A percentile compares a stretch with the other conserved stretches of the same genome.
Evolutionary conservation across 1,140 invertebrate genomes (phyloP).

Genomic region (Kradibia gibbosae): DNA sequence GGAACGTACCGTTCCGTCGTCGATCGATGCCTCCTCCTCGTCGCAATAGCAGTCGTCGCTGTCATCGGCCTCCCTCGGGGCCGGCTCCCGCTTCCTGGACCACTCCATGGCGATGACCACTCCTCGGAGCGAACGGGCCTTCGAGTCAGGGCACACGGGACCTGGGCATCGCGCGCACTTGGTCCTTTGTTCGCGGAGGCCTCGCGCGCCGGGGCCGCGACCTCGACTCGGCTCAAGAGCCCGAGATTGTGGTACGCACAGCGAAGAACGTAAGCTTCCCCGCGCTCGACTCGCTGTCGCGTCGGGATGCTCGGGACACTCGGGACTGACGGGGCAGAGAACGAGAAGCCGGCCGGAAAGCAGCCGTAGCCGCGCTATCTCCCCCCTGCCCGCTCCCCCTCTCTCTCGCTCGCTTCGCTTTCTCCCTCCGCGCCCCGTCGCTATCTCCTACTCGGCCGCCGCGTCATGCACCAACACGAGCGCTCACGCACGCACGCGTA

Average conservation of each 20-base stretch:
- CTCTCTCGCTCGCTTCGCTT: conserved; percentile 6
- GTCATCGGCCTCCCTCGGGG: conserved; percentile 61
- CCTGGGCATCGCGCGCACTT: too few relatives aligned
- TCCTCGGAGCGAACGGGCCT: too few relatives aligned
- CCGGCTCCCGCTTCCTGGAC: conserved; percentile 60
- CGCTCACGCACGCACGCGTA: not conserved
- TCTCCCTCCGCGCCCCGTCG: not conserved
- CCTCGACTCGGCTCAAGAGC: too few relatives aligned
- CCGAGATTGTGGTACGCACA: not conserved
- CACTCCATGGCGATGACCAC: conserved; percentile 64
- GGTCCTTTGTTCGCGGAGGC: too few relatives aligned
- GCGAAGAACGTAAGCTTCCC: not conserved
- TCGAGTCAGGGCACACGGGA: too few relatives aligned
- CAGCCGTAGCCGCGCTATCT: conserved; percentile 17
- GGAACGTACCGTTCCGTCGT: conserved; percentile 69
- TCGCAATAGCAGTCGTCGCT: conserved; percentile 65
- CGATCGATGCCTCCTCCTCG: conserved; percentile 62
- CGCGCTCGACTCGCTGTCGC: not conserved
- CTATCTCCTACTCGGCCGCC: not conserved
- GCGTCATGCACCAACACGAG: not conserved
- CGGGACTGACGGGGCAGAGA: conserved; percentile 47
- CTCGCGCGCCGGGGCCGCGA: too few relatives aligned
- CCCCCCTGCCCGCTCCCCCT: not conserved
- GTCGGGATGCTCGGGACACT: too few relatives aligned
- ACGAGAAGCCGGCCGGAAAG: conserved; percentile 64